Evolutionary conservation across 2,888 invertebrate genomes (phyloP), one percentile per base, ranked within the genome.

Genomic region (Oscheius onirici): DNA sequence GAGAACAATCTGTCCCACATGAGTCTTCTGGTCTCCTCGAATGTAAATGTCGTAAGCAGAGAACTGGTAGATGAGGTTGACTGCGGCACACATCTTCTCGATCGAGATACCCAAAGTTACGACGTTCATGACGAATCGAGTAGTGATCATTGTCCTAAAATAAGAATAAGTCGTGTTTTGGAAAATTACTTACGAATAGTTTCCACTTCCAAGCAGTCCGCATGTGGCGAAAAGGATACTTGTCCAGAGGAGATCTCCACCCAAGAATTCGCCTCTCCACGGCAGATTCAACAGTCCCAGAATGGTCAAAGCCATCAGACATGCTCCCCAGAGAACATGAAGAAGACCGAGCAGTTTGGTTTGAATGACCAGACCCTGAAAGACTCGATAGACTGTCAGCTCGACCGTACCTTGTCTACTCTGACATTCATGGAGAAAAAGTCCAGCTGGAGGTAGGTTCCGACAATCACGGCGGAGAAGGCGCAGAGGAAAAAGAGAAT

Each of bases 41-140:
- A 75, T 52, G 52, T 81, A 84, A 20, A 75, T 79, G 15, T 80
- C 75, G 51, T 83, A 81, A 22, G 79, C 70, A 40, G 79, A 71
- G 60, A 83, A 83, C 72, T 86, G 85, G 71, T 87, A 87, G 70
- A 87, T 83, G 52, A 87, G 73, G 74, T 87, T 84, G 34, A 82
- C 77, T 22, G 81, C 81, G 24, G 82, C 80, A 34, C 85, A 79
- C 57, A 82, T 76, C 74, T 87, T 86, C 67, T 87, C 87, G 1
- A 81, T 73, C 1, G 79, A 76, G 3, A 87, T 78, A 11, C 82
- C 81, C 26, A 85, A 71, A 17, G 78, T 77, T 20, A 81, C 73
- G 17, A 84, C 72, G 52, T 82, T 82, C 49, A 85, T 61, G 2
- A 86, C 75, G 70, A 84, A 87, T 26, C 82, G 76, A 13, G 82